A percentile compares a stretch with the other conserved stretches of the same genome.
Conservation (phyloP, 2,888 invertebrate genomes). For the Tyria jacobaeae region DNA sequence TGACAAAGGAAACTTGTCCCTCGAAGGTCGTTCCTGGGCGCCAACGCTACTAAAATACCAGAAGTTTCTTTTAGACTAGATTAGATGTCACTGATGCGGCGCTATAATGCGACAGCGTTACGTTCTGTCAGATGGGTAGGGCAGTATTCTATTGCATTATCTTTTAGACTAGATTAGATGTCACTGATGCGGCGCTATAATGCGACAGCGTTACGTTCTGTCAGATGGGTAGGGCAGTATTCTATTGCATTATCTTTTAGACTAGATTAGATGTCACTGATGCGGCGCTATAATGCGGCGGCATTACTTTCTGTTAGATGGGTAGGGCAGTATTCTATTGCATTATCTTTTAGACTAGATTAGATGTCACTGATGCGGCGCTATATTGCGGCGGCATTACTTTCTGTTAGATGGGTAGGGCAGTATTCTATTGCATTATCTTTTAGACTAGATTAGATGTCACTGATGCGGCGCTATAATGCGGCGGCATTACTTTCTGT, state of each 20-base stretch:
- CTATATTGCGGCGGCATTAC: neutral
- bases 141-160: neutral
- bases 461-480: no score
- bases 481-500: no score
- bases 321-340: neutral
- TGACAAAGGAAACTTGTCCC: slow-evolving; percentile 15
- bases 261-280: slow-evolving; percentile 13
- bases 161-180: slow-evolving; percentile 11
- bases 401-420: neutral
- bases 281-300: neutral
- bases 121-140: neutral
- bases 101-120: neutral
- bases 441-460: no score
- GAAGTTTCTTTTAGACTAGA: slow-evolving; percentile 14
- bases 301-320: neutral
- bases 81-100: slow-evolving; percentile 6
- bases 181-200: slow-evolving; percentile 1
- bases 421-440: neutral
- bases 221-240: neutral
- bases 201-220: neutral
- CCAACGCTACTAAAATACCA: slow-evolving; percentile 14
- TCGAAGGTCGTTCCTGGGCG: slow-evolving; percentile 13
- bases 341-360: slow-evolving; percentile 5
- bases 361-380: slow-evolving; percentile 5
- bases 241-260: neutral